These are phyloP conservation scores for Bibio marci DNA, from an alignment of 2,888 invertebrate genomes.

Conservation along the genomic window DNA sequence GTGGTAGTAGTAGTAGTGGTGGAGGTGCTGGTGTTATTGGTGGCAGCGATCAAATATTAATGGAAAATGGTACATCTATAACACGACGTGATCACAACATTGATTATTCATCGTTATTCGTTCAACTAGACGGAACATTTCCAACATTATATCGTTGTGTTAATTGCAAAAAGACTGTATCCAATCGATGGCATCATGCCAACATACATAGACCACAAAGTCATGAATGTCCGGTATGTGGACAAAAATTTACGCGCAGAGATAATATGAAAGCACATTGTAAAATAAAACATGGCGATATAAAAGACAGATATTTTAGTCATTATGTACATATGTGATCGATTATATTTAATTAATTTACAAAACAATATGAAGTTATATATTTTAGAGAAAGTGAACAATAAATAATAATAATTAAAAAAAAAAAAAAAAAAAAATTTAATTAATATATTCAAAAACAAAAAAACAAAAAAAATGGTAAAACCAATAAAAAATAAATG, in stretches of 20 bases:
- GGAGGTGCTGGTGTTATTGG: neutral
- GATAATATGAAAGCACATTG: slow-evolving; percentile 48
- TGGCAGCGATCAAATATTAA: slow-evolving; percentile 1
- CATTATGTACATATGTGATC: slow-evolving; percentile 34
- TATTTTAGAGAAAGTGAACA: neutral
- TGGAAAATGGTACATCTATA: slow-evolving; percentile 15
- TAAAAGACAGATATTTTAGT: slow-evolving; percentile 31
- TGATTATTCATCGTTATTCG: slow-evolving; percentile 29
- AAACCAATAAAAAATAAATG: neutral
- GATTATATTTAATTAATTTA: slow-evolving; percentile 13
- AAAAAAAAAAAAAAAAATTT: slow-evolving; percentile 3
- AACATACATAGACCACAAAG: slow-evolving; percentile 40
- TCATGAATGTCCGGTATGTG: slow-evolving; percentile 39
- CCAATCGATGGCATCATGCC: slow-evolving; percentile 44
- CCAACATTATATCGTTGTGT: slow-evolving; percentile 37
- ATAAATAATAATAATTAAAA: slow-evolving; percentile 4
- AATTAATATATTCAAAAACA: neutral
- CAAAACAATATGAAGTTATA: slow-evolving; percentile 1
- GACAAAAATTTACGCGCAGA: slow-evolving; percentile 40
- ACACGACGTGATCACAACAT: slow-evolving; percentile 30
- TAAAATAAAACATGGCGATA: slow-evolving; percentile 37
- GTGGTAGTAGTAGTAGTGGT: neutral
- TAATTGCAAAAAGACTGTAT: slow-evolving; percentile 42
- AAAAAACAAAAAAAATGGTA: neutral
- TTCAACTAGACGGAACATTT: slow-evolving; percentile 28